Percentiles rank a stretch among this genome's conserved stretches.
phyloP scores from a whole-genome alignment of 2,797 vertebrate species.

The Geotrypetes seraphini region DNA sequence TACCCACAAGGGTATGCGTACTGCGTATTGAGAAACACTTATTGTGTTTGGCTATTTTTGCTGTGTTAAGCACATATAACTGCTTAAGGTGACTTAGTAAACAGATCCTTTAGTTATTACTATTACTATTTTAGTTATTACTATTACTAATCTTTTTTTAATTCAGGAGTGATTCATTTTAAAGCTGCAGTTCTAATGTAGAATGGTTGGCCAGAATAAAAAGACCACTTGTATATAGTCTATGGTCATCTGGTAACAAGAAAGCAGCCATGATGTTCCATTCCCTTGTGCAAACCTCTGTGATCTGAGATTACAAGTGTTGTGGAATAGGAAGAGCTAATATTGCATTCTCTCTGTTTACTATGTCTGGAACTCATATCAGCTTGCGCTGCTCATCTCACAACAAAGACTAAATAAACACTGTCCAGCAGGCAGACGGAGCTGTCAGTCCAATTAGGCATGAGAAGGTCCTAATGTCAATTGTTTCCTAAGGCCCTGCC shows the following conservation, averaged over 20 bases:
- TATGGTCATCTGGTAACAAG: conserved; percentile 39
- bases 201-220: conserved; percentile 30
- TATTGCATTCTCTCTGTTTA: conserved; percentile 53
- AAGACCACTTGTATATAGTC: conserved; percentile 40
- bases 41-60: no score
- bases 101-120: no score
- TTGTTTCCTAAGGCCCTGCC: conserved; percentile 53
- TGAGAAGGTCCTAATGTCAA: conserved; percentile 37
- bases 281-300: conserved; percentile 37
- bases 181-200: conserved; percentile 31
- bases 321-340: conserved; percentile 55
- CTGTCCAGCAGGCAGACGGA: conserved; percentile 50
- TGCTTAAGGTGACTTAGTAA: no score
- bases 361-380: conserved; percentile 65
- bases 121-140: no score
- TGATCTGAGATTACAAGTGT: conserved; percentile 54
- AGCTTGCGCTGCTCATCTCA: conserved; percentile 60
- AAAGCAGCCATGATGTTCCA: conserved; percentile 55
- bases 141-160: no score
- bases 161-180: conserved; percentile 10
- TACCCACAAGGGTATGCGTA: no score
- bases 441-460: conserved; percentile 80
- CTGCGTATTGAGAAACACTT: no score
- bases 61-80: no score
- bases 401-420: conserved; percentile 86